A percentile compares a stretch with the other conserved stretches of the same genome.
Evolutionary conservation across 1,140 invertebrate species (phyloP).

Genomic region (Theocolax elegans): DNA sequence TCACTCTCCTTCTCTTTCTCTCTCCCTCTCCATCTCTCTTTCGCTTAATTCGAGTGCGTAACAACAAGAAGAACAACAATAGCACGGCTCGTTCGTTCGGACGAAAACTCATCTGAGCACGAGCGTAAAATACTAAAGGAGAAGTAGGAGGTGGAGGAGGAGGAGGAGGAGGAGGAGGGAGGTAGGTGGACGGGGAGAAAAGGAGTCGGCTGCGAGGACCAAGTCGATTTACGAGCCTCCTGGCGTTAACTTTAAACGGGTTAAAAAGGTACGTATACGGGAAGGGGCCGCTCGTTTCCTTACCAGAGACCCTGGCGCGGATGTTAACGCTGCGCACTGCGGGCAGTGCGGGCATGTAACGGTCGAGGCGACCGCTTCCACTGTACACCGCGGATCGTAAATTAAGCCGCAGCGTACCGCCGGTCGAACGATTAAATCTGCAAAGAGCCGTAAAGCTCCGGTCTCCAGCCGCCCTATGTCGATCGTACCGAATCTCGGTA

Average conservation of each 20-base stretch:
- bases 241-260: constrained; percentile 3
- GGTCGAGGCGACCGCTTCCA: neutral
- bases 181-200: no score
- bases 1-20: no score
- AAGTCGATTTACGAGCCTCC: no score
- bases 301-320: constrained; percentile 9
- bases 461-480: neutral
- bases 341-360: neutral
- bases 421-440: constrained; percentile 49
- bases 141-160: no score
- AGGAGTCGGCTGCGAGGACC: no score
- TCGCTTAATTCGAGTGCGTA: no score
- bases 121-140: no score
- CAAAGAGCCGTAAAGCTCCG: constrained; percentile 46
- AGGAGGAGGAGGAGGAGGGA: no score
- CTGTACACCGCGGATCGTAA: constrained; percentile 47
- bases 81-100: no score
- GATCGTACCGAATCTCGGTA: constrained; percentile 50
- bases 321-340: neutral
- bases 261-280: neutral
- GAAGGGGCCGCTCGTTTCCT: neutral
- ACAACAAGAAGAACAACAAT: neutral
- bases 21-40: no score
- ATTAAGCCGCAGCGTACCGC: constrained; percentile 47
- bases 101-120: no score